Base-by-base conservation (phyloP, 2,797 vertebrate genomes). In the Tapirus indicus region DNA sequence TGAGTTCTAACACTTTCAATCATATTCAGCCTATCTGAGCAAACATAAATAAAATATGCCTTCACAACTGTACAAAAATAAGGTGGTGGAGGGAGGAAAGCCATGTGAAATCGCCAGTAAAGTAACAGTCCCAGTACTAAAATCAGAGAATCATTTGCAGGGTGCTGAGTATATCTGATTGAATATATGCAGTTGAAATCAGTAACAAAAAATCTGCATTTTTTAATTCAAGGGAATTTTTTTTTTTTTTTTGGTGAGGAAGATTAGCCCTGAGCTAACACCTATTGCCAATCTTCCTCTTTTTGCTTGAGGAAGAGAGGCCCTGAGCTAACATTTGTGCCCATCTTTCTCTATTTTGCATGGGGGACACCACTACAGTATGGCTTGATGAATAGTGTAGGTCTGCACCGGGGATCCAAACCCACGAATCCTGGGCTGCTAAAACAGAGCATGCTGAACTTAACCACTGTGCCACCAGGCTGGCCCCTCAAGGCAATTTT, bases 31-130 rank as follows among this genome's bases (percentile, higher is more conserved):
- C 38, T 74, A 66, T 64, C 58, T 32, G 18, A 75, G n/a, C 38
- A 94, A 93, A 93, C 23, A 47, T 16, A 74, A 87, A 78, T 83
- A 78, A 95, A 88, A 93, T 85, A 47, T 56, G 32, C 68, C 66
- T 77, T 72, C 38, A 54, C 29, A 49, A 64, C 17, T 12, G 0
- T 56, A 38, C 71, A 78, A 91, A 69, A 97, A 25, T 9, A 5
- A 75, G 75, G 9, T 11, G 17, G 11, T 13, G 13, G 41, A 86
- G 29, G 27, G 49, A 13, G 14, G 49, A 54, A 60, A 62, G 6
- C 23, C 12, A 3, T 9, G 2, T 60, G 68, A 68, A 58, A 49
- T 17, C 4, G 60, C 29, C 58, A 38, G 5, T 20, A 56, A 49
- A 62, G 47, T 29, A 47, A 75, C 84, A 14, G 32, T 52, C 3